Conservation (phyloP, 2,113 vertebrate species). For the Rhabdomys dilectus region DNA sequence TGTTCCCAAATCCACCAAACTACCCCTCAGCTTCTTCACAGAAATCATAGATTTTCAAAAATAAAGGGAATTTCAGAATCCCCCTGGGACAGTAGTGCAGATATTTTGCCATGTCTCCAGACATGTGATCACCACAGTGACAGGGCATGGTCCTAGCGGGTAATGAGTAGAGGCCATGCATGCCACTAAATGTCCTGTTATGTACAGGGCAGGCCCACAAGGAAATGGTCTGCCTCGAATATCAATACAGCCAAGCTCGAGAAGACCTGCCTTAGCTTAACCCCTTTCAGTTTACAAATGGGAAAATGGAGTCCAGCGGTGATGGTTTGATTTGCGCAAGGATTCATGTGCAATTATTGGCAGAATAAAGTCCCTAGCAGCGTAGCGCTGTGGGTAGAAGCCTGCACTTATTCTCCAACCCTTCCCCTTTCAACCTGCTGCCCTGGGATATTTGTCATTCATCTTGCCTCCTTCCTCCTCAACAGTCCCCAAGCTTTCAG, state of each 20-base stretch:
- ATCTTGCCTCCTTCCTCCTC: conserved; percentile 11
- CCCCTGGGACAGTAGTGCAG: neutral
- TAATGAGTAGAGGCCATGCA: neutral
- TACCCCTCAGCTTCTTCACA: neutral
- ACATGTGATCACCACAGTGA: neutral
- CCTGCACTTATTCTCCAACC: too few relatives aligned
- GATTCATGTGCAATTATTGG: neutral
- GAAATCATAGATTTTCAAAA: conserved; percentile 31
- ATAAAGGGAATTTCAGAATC: conserved; percentile 42
- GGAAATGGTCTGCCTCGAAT: neutral
- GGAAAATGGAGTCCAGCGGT: neutral
- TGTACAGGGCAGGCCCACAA: neutral
- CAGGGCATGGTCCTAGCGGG: neutral
- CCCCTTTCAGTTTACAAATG: conserved; percentile 13
- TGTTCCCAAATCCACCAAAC: neutral
- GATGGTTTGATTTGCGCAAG: neutral
- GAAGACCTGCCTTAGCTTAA: neutral
- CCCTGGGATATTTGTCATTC: conserved; percentile 22
- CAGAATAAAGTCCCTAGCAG: conserved; percentile 16
- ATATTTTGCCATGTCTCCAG: neutral
- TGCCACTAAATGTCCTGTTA: neutral
- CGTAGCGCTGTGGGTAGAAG: neutral
- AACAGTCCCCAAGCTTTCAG: conserved; percentile 13
- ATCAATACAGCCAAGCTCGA: neutral
- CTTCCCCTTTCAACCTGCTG: neutral